Conservation (phyloP, 2,797 vertebrate genomes). For the Arrhamphus sclerolepis region DNA sequence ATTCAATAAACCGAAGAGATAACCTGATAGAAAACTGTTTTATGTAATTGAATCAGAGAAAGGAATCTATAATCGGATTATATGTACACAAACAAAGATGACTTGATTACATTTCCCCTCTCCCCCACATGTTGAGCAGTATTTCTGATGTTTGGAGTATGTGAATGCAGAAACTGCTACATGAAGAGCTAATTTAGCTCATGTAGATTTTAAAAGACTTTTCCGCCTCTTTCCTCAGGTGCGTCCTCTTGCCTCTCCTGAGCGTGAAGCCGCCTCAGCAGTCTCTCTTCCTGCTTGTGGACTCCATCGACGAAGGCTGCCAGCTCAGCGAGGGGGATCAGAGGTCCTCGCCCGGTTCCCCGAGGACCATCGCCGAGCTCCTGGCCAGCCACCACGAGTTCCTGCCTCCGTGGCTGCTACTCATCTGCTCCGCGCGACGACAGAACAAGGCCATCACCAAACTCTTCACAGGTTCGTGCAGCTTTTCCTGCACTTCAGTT, state of each 20-base stretch:
- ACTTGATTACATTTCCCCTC: too few relatives aligned
- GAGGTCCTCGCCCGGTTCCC: conserved; percentile 78
- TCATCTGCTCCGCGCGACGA: conserved; percentile 92
- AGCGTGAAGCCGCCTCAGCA: conserved; percentile 89
- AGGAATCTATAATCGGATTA: too few relatives aligned
- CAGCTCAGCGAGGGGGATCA: conserved; percentile 86
- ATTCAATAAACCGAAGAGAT: too few relatives aligned
- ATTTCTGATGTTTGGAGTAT: too few relatives aligned
- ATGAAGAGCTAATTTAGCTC: too few relatives aligned
- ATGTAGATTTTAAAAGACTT: too few relatives aligned
- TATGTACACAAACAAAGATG: too few relatives aligned
- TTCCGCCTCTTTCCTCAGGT: conserved; percentile 74
- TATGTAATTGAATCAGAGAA: too few relatives aligned
- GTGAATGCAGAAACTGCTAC: too few relatives aligned
- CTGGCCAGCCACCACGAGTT: conserved; percentile 94
- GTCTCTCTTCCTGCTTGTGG: conserved; percentile 91
- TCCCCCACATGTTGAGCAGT: too few relatives aligned
- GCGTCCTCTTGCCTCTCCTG: conserved; percentile 91
- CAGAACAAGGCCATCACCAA: conserved; percentile 97
- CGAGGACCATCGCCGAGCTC: conserved; percentile 93
- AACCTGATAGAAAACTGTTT: too few relatives aligned
- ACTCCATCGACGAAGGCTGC: conserved; percentile 95
- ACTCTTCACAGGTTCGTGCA: conserved; percentile 88
- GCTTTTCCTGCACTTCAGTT: not conserved
- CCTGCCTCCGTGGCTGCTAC: conserved; percentile 95